Conservation (phyloP, 2,797 vertebrate species). For the Dendrocincla tyrannina region DNA sequence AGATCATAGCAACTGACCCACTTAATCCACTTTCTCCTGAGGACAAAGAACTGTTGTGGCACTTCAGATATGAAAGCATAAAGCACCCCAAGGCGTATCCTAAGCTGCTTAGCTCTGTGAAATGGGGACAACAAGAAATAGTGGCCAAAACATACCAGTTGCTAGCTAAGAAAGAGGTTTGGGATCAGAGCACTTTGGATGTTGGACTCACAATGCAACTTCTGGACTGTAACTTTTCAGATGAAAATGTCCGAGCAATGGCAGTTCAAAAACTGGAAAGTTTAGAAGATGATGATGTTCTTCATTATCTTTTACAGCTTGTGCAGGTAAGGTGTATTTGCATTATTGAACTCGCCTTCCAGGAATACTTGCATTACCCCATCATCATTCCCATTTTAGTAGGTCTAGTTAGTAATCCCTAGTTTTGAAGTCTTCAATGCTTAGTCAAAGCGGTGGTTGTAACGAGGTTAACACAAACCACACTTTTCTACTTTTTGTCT, state of each 20-base stretch:
- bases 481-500: neutral
- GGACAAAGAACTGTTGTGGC: constrained; percentile 98
- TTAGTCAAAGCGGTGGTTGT: neutral
- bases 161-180: constrained; percentile 86
- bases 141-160: constrained; percentile 89
- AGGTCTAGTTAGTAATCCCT: neutral
- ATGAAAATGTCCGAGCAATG: constrained; percentile 93
- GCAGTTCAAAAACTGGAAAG: constrained; percentile 95
- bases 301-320: constrained; percentile 94
- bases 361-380: constrained; percentile 22
- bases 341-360: neutral
- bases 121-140: constrained; percentile 94
- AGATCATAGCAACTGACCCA: constrained; percentile 92
- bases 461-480: neutral
- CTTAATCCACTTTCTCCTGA: constrained; percentile 93
- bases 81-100: constrained; percentile 94
- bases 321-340: constrained; percentile 85
- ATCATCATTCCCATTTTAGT: neutral
- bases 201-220: constrained; percentile 96
- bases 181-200: constrained; percentile 92
- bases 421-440: neutral
- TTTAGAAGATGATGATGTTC: constrained; percentile 91
- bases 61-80: constrained; percentile 94
- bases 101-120: constrained; percentile 93
- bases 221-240: constrained; percentile 95